Base-by-base conservation (phyloP, 2,888 invertebrate species). In the Thysanoteuthis rhombus region DNA sequence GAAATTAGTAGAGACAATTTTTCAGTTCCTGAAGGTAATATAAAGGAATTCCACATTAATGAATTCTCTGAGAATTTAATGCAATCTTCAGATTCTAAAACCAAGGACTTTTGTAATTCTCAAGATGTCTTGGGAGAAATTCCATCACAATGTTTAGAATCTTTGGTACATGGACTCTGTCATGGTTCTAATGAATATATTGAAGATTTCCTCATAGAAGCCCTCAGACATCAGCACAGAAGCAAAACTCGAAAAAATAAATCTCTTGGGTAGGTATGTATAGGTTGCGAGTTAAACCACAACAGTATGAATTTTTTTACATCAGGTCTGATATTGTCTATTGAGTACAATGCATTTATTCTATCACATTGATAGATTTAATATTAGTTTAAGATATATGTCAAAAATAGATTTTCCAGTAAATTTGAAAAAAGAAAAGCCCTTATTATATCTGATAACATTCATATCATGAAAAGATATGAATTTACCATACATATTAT, bases 91-190 rank as follows among this genome's bases (percentile, higher is more conserved):
- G n/a, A 45, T 42, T 75, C 36, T 75, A n/a, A 75, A n/a, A 75
- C 75, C n/a, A 75, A 75, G 19, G 75, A 75, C 12, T 75, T 36
- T 36, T 10, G n/a, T 75, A 36, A 75, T 75, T 75, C 75, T 75
- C 32, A 75, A n/a, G 75, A 75, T 75, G 75, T 75, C 75, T 75
- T 36, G 36, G 75, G n/a, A 36, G 75, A 75, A 75, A 75, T n/a
- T 16, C 19, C n/a, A 75, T n/a, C 16, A 0, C 10, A n/a, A 16
- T n/a, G 16, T 75, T 75, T 75, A 75, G 75, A 75, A 75, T 75
- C 75, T 75, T 92, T 92, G 32, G 40, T 92, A 19, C n/a, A 92
- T 45, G 92, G 42, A 39, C 40, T 92, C n/a, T 92, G 92, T n/a
- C 92, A 92, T 45, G 92, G 92, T 32, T 40, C 92, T 22, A 40